Conservation (phyloP, 2,797 vertebrate species). For the Limosa lapponica region DNA sequence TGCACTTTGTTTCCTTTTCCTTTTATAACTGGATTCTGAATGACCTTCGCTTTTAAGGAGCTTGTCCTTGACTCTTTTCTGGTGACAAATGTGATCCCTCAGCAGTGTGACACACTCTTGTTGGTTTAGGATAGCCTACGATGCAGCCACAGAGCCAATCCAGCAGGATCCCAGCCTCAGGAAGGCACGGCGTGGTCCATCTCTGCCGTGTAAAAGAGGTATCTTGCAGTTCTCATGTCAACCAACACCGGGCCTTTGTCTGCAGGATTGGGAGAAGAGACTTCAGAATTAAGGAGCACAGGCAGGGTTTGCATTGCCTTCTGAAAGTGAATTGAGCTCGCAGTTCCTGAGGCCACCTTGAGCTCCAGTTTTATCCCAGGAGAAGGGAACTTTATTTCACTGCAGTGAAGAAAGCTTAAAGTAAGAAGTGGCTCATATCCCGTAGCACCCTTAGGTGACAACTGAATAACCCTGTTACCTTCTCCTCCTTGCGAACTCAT, state of each 20-base stretch:
- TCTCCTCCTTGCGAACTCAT: background rate
- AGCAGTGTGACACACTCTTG: background rate
- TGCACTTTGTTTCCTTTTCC: background rate
- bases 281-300: background rate
- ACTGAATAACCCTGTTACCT: background rate
- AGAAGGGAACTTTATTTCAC: background rate
- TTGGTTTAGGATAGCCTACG: background rate
- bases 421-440: background rate
- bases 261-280: background rate
- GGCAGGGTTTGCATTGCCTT: background rate
- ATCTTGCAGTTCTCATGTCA: too few species aligned
- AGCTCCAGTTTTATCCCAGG: background rate
- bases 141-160: background rate
- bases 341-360: background rate
- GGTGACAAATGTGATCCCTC: background rate
- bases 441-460: background rate
- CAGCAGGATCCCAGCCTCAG: background rate
- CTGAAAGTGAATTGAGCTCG: background rate
- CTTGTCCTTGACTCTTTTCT: background rate
- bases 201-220: background rate
- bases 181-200: background rate
- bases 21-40: background rate
- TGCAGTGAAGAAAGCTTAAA: background rate
- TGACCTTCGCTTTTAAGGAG: background rate
- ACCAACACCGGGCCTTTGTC: accelerated